These are phyloP conservation scores for Microctonus brassicae DNA, from an alignment of 2,888 invertebrate species.

Conservation along the genomic window DNA sequence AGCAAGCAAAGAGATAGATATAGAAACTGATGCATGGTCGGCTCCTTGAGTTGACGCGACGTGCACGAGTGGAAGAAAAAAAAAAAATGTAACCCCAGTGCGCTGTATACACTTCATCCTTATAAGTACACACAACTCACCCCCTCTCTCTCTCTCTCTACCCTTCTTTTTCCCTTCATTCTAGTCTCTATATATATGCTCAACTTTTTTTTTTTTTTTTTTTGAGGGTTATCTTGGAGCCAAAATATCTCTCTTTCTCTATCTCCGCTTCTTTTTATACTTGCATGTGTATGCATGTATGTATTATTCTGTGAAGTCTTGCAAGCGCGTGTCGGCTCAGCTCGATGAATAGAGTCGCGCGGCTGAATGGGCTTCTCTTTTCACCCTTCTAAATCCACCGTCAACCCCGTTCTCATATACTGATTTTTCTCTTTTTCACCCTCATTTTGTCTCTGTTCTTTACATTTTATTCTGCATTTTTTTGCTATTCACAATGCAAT, in stretches of 20 bases:
- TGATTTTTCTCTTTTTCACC: background rate
- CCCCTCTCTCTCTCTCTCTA: background rate
- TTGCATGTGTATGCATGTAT: background rate
- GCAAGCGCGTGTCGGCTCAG: constrained; percentile 21
- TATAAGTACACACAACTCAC: background rate
- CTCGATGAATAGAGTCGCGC: constrained; percentile 30
- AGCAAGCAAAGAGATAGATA: background rate
- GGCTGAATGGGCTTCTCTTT: constrained; percentile 17
- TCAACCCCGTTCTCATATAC: background rate
- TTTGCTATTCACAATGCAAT: constrained; percentile 3
- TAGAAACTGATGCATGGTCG: background rate
- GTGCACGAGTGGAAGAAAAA: constrained; percentile 39
- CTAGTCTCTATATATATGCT: background rate
- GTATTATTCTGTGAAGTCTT: background rate
- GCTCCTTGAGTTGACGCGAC: constrained; percentile 37
- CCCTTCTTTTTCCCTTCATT: background rate
- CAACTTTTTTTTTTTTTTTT: background rate
- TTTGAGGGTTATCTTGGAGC: constrained; percentile 17
- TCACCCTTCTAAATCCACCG: constrained; percentile 10
- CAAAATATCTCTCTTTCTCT: constrained; percentile 8
- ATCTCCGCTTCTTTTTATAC: background rate
- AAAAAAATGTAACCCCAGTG: constrained; percentile 16
- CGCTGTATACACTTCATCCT: background rate
- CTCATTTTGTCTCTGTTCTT: background rate
- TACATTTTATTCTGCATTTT: constrained; percentile 4